phyloP scores from a whole-genome alignment of 1,140 invertebrate genomes.

The Heliconius himera region DNA sequence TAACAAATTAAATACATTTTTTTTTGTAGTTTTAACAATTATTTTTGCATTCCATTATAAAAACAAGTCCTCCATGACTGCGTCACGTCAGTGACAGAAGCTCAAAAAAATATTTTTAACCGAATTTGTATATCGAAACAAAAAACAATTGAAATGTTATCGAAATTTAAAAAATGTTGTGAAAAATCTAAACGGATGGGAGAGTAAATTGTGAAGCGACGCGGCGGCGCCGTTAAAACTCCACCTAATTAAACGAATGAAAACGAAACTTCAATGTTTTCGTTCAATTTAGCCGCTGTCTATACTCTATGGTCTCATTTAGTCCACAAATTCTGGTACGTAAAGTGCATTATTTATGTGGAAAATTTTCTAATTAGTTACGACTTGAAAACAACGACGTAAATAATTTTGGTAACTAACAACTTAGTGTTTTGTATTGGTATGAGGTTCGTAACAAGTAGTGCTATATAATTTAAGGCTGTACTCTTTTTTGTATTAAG shows the following conservation, averaged over 20 bases:
- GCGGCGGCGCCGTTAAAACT: conserved; percentile 70
- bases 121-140: not conserved
- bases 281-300: conserved; percentile 72
- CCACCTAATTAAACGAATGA: conserved; percentile 77
- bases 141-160: conserved; percentile 16
- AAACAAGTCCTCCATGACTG: not conserved
- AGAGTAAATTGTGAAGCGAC: conserved; percentile 58
- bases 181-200: conserved; percentile 58
- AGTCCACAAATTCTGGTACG: conserved; percentile 31
- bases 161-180: conserved; percentile 42
- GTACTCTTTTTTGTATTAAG: not conserved
- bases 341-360: conserved; percentile 25
- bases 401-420: not conserved
- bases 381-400: not conserved
- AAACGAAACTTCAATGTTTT: conserved; percentile 78
- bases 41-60: not conserved
- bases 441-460: not conserved
- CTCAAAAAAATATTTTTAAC: not conserved
- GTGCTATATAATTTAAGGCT: too few relatives aligned
- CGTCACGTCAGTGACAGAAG: not conserved
- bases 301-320: conserved; percentile 56
- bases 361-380: conserved; percentile 22
- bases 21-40: not conserved
- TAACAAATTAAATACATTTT: not conserved
- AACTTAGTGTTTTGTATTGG: not conserved